These are phyloP conservation scores for Lasiommata megera DNA, from an alignment of 2,888 invertebrate genomes.

Conservation along the genomic window DNA sequence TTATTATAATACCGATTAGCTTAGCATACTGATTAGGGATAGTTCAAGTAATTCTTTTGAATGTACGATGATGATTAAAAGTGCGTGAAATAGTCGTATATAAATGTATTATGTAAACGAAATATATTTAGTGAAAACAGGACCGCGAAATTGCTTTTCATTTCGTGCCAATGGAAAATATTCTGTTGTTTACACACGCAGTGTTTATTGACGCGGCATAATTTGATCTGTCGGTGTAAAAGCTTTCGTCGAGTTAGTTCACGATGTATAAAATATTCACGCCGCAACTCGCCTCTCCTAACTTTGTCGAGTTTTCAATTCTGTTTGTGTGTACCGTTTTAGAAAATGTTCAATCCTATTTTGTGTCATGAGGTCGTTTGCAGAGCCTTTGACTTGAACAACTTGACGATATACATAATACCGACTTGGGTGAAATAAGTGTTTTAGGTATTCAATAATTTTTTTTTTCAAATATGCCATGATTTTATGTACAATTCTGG, in stretches of 20 bases:
- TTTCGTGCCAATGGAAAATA: conserved; percentile 11
- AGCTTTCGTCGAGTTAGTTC: conserved; percentile 29
- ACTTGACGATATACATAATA: not conserved
- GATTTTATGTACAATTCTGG: too few species aligned
- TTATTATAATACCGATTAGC: too few species aligned
- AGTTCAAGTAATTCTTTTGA: too few species aligned
- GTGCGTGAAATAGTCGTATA: not conserved
- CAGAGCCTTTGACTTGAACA: not conserved
- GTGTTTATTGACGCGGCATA: conserved; percentile 33
- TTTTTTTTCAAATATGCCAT: too few species aligned
- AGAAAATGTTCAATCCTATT: not conserved
- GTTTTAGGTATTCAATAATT: too few species aligned
- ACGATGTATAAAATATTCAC: conserved; percentile 26
- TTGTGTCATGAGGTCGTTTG: conserved; percentile 1
- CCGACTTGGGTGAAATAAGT: not conserved
- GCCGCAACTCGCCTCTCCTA: conserved; percentile 18
- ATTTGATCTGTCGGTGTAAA: conserved; percentile 34
- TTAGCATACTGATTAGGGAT: too few species aligned
- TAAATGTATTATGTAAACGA: not conserved
- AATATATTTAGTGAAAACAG: conserved; percentile 12
- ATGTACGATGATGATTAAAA: too few species aligned
- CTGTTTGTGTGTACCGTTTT: conserved; percentile 5
- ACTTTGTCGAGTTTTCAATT: conserved; percentile 26
- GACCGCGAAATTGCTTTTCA: conserved; percentile 20
- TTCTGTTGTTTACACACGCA: conserved; percentile 20